A percentile compares a stretch with the other conserved stretches of the same genome.
Conservation (phyloP, 2,888 invertebrate genomes). For the Macrosoma leucophasiata region DNA sequence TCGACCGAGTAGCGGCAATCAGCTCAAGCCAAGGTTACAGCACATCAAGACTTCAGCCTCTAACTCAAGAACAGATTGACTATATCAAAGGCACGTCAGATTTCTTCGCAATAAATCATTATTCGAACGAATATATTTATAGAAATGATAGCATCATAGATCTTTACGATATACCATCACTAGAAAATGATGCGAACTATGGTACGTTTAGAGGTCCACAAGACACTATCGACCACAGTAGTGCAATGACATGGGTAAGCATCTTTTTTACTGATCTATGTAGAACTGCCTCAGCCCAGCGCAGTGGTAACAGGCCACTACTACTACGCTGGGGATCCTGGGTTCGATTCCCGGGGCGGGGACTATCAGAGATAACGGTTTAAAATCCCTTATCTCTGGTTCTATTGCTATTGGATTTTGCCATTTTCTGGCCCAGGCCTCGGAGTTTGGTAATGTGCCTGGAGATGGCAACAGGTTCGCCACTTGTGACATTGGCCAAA, state of each 20-base stretch:
- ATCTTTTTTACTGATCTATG: no score
- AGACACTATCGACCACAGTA: conserved; percentile 23
- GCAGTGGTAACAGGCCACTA: no score
- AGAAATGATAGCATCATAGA: conserved; percentile 22
- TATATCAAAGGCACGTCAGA: conserved; percentile 24
- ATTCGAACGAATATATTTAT: conserved; percentile 18
- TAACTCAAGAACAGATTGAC: conserved; percentile 20
- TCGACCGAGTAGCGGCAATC: conserved; percentile 19
- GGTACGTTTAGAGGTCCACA: conserved; percentile 18
- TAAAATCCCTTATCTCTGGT: no score
- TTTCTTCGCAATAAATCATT: conserved; percentile 24
- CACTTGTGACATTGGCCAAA: no score
- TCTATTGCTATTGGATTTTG: no score
- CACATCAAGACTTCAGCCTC: conserved; percentile 20
- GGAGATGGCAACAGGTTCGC: no score
- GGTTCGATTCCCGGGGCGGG: no score
- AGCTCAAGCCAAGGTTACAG: conserved; percentile 20
- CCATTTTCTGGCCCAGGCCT: no score
- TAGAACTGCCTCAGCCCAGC: no score
- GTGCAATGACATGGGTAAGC: conserved; percentile 18
- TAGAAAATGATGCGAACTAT: conserved; percentile 19
- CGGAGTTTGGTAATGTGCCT: no score
- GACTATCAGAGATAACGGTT: no score
- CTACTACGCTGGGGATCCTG: no score
- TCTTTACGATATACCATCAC: conserved; percentile 17